phyloP scores from a whole-genome alignment of 2,888 invertebrate species.

The Drosophila lutescens region DNA sequence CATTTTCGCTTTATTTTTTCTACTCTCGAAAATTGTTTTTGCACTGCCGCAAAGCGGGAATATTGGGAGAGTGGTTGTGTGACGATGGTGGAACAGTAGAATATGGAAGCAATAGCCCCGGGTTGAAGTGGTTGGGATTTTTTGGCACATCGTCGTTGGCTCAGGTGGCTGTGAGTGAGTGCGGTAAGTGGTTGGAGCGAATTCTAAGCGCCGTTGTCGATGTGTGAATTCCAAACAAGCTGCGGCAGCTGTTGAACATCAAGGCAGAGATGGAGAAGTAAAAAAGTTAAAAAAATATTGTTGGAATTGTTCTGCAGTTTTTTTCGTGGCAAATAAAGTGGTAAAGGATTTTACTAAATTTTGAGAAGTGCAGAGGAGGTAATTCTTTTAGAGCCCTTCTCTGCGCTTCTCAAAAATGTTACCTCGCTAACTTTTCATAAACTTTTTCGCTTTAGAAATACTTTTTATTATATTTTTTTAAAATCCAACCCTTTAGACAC shows the following conservation, averaged over 20 bases:
- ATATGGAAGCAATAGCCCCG: slow-evolving; percentile 25
- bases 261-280: slow-evolving; percentile 1
- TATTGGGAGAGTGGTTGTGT: slow-evolving; percentile 2
- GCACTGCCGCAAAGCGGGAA: slow-evolving; percentile 25
- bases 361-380: background rate
- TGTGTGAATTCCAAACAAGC: slow-evolving; percentile 74
- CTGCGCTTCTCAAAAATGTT: background rate
- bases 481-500: background rate
- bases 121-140: slow-evolving; percentile 61
- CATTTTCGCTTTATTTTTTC: slow-evolving; percentile 79
- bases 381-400: background rate
- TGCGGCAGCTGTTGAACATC: slow-evolving; percentile 59
- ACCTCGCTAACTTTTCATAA: background rate
- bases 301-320: slow-evolving; percentile 1
- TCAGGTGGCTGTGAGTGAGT: slow-evolving; percentile 17
- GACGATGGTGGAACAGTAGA: background rate
- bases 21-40: slow-evolving; percentile 68
- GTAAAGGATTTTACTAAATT: background rate
- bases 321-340: background rate
- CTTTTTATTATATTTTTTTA: background rate
- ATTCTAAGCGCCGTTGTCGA: slow-evolving; percentile 41
- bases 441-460: background rate
- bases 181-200: slow-evolving; percentile 28
- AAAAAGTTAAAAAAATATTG: slow-evolving; percentile 10
- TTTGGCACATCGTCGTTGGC: slow-evolving; percentile 41